Conservation (phyloP, 1,140 invertebrate species). For the Agraylea sexmaculata region DNA sequence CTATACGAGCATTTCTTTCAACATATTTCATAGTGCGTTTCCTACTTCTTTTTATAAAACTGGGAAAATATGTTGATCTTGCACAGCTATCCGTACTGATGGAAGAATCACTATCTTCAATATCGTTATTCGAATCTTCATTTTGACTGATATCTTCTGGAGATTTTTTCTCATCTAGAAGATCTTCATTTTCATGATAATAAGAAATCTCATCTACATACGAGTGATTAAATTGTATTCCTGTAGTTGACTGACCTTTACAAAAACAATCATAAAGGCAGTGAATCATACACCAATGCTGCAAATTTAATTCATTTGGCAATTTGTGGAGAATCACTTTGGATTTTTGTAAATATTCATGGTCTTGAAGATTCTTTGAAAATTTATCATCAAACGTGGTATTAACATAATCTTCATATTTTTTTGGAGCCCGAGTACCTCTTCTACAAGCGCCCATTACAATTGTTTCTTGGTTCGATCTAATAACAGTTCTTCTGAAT, state of each 20-base stretch:
- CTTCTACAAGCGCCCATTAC: constrained; percentile 28
- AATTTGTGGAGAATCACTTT: constrained; percentile 18
- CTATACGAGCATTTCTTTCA: constrained; percentile 9
- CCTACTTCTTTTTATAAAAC: constrained; percentile 8
- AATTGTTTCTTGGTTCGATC: constrained; percentile 29
- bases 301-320: constrained; percentile 20
- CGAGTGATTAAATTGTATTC: background rate
- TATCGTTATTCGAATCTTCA: no score
- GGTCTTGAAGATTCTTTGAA: constrained; percentile 17
- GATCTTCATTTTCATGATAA: no score
- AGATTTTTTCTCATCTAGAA: no score
- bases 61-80: constrained; percentile 1
- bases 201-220: no score
- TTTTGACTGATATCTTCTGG: no score
- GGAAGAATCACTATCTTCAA: no score
- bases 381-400: constrained; percentile 8
- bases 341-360: no score
- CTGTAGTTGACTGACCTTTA: constrained; percentile 17
- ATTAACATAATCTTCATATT: constrained; percentile 27
- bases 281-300: constrained; percentile 28
- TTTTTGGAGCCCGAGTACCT: constrained; percentile 26
- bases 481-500: constrained; percentile 34
- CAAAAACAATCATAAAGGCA: constrained; percentile 27
- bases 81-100: background rate
- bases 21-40: constrained; percentile 7